phyloP scores from a whole-genome alignment of 2,113 vertebrate genomes.

The Taurulus bubalis region DNA sequence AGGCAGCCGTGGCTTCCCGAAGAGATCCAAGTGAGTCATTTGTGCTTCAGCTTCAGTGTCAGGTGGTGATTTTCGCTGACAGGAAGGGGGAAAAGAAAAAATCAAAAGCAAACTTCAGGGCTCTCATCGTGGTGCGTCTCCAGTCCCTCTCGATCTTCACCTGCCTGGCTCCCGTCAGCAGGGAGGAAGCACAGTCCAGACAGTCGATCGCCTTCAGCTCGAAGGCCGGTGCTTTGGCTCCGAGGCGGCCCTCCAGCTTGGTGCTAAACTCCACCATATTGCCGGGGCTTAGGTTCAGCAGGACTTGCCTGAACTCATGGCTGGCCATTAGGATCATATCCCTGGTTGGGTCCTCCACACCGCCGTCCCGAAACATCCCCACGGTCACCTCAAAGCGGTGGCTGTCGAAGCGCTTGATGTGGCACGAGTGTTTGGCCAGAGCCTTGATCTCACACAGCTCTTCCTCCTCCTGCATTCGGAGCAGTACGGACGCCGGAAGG shows the following conservation, averaged over 20 bases:
- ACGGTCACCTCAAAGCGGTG: slow-evolving; percentile 94
- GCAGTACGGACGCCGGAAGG: slow-evolving; percentile 27
- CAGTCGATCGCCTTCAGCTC: slow-evolving; percentile 96
- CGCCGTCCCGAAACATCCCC: slow-evolving; percentile 83
- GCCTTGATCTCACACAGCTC: slow-evolving; percentile 92
- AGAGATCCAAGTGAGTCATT: background rate
- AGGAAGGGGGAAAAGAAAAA: slow-evolving; percentile 98
- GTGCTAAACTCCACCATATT: slow-evolving; percentile 95
- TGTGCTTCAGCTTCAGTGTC: slow-evolving; percentile 16
- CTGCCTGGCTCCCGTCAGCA: slow-evolving; percentile 84
- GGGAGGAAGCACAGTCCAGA: slow-evolving; percentile 89
- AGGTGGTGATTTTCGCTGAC: slow-evolving; percentile 82
- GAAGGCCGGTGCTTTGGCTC: slow-evolving; percentile 91
- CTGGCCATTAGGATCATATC: slow-evolving; percentile 93
- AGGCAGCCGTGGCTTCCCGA: background rate
- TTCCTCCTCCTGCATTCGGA: slow-evolving; percentile 83
- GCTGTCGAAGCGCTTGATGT: slow-evolving; percentile 94
- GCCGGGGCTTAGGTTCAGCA: slow-evolving; percentile 90
- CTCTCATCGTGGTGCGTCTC: slow-evolving; percentile 87
- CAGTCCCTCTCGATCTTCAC: slow-evolving; percentile 96
- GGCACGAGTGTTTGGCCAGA: slow-evolving; percentile 91
- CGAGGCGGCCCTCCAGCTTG: slow-evolving; percentile 92
- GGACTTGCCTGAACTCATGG: slow-evolving; percentile 91
- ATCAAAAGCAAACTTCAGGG: slow-evolving; percentile 94
- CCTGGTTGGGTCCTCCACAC: slow-evolving; percentile 84